These are phyloP conservation scores for Euglossa dilemma DNA, from an alignment of 1,140 invertebrate genomes.

Conservation along the genomic window DNA sequence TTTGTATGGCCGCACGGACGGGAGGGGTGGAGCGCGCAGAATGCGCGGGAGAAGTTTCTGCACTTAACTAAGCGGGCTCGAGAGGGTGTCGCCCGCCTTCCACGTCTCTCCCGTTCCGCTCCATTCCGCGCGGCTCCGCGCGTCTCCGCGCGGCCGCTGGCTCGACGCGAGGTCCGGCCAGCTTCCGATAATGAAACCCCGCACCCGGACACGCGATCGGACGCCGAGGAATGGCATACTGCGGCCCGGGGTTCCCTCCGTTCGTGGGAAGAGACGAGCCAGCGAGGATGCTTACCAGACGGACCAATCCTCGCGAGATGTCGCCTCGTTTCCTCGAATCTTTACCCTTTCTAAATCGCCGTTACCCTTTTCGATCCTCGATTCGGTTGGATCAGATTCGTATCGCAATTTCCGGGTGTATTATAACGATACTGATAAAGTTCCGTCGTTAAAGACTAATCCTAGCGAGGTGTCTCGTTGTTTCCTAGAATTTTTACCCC, in stretches of 20 bases:
- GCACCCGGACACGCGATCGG: constrained; percentile 1
- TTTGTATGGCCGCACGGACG: constrained; percentile 55
- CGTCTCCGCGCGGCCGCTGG: not conserved
- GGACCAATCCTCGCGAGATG: too few species aligned
- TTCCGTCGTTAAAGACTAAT: too few species aligned
- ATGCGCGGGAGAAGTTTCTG: constrained; percentile 67
- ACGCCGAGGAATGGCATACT: not conserved
- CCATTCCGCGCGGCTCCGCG: not conserved
- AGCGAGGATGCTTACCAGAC: not conserved
- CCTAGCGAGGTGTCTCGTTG: too few species aligned
- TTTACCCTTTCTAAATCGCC: too few species aligned
- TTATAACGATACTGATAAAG: too few species aligned
- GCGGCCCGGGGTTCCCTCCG: too few species aligned
- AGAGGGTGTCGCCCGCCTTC: constrained; percentile 39
- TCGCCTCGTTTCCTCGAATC: too few species aligned
- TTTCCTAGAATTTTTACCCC: too few species aligned
- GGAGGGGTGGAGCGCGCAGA: constrained; percentile 50
- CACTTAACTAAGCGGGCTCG: constrained; percentile 62
- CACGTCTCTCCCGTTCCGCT: not conserved
- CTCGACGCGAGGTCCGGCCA: not conserved
- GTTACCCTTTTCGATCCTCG: too few species aligned
- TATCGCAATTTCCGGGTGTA: too few species aligned
- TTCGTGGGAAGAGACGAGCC: not conserved
- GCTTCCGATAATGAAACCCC: constrained; percentile 40
- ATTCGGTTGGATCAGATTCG: too few species aligned